Conservation (phyloP, 2,888 invertebrate species). For the Caradrina kadenii region DNA sequence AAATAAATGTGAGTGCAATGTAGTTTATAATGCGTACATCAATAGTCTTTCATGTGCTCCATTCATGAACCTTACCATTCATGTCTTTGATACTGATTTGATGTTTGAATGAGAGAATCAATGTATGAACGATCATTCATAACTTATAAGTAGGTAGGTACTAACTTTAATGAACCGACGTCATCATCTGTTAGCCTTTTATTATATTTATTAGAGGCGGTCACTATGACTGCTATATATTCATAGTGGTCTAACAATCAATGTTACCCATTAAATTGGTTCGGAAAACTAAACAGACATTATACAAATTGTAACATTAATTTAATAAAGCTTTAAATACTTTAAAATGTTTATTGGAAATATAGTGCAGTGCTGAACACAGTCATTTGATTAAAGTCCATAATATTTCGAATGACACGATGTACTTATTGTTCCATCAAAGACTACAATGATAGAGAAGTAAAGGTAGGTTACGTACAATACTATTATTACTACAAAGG, state of each 20-base stretch:
- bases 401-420: conserved; percentile 47
- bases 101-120: conserved; percentile 67
- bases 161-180: conserved; percentile 44
- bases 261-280: not conserved
- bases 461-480: not conserved
- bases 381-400: conserved; percentile 33
- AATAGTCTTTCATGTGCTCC: conserved; percentile 78
- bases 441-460: conserved; percentile 29
- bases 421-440: conserved; percentile 37
- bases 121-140: conserved; percentile 68
- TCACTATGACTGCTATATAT: conserved; percentile 11
- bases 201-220: conserved; percentile 20
- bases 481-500: no score
- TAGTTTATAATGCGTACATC: conserved; percentile 70
- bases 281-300: not conserved
- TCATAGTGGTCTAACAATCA: conserved; percentile 4
- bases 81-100: conserved; percentile 72
- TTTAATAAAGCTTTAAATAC: not conserved
- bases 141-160: conserved; percentile 45
- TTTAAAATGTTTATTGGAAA: conserved; percentile 15
- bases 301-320: conserved; percentile 9
- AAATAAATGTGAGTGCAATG: conserved; percentile 49
- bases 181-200: conserved; percentile 37
- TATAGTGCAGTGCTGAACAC: conserved; percentile 11
- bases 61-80: conserved; percentile 83